A percentile compares a stretch with the other conserved stretches of the same genome.
Conservation (phyloP, 2,888 invertebrate genomes). For the Acanthopleura granulata region DNA sequence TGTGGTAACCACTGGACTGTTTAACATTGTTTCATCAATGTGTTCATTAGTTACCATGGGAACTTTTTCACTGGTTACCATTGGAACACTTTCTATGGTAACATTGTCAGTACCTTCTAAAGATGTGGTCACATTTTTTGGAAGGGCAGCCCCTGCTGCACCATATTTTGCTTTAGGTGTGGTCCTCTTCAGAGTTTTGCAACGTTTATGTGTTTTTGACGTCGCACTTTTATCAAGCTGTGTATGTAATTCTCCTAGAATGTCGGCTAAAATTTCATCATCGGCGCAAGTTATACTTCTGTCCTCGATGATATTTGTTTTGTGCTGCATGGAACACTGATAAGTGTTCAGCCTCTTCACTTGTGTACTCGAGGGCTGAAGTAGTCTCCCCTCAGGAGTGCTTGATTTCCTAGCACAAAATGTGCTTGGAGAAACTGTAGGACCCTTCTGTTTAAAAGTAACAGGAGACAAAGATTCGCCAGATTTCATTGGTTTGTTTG, state of each 20-base stretch:
- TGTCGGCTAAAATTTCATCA: constrained; percentile 4
- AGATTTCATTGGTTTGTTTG: background rate
- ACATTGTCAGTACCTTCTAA: too few species aligned
- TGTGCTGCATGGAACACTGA: background rate
- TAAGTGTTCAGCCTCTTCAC: constrained; percentile 5
- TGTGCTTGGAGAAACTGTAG: background rate
- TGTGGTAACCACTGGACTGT: too few species aligned
- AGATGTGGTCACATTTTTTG: too few species aligned
- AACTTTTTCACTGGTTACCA: too few species aligned
- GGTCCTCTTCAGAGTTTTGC: too few species aligned
- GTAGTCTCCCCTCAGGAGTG: background rate
- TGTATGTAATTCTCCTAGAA: constrained; percentile 12
- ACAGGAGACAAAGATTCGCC: background rate
- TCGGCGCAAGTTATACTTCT: background rate
- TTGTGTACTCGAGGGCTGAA: background rate
- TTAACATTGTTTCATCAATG: too few species aligned
- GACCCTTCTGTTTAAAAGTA: background rate
- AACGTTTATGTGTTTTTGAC: background rate
- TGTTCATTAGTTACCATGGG: too few species aligned
- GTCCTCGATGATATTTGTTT: background rate
- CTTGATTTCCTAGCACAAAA: background rate
- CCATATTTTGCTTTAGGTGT: too few species aligned
- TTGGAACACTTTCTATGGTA: too few species aligned
- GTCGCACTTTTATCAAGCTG: background rate
- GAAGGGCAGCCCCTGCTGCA: too few species aligned